Percentiles rank a stretch among this genome's conserved stretches.
These are phyloP conservation scores for Eilema caniola DNA, from an alignment of 2,888 invertebrate genomes.

Conservation along the genomic window DNA sequence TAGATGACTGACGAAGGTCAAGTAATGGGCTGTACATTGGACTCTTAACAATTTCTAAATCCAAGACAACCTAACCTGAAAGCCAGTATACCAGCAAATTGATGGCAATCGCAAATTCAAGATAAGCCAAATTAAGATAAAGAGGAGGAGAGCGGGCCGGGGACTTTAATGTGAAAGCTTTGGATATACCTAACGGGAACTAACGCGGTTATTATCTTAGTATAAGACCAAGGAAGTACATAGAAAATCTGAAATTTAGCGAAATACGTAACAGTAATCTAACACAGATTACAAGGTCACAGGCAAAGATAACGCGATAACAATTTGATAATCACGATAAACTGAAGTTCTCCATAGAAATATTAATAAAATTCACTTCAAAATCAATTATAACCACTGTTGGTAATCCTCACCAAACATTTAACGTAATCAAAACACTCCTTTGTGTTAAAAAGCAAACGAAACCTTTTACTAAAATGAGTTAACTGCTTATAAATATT, in stretches of 20 bases:
- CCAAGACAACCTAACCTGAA: neutral
- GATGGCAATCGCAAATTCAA: no score
- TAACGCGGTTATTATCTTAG: no score
- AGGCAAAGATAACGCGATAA: constrained; percentile 65
- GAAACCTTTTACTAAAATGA: constrained; percentile 31
- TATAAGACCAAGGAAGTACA: constrained; percentile 30
- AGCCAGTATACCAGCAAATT: no score
- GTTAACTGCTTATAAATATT: constrained; percentile 15
- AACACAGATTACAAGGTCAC: constrained; percentile 63
- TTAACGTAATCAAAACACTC: constrained; percentile 51
- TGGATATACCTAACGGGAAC: neutral
- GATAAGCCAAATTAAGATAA: no score
- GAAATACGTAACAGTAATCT: constrained; percentile 39
- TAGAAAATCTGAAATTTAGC: neutral
- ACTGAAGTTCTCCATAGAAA: constrained; percentile 47
- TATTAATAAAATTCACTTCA: constrained; percentile 56
- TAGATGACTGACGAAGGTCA: neutral
- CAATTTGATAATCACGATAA: constrained; percentile 63
- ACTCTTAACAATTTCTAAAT: neutral
- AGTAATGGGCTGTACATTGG: neutral
- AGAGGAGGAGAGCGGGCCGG: no score
- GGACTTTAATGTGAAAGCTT: neutral
- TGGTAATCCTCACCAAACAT: constrained; percentile 56
- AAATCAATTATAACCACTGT: constrained; percentile 47
- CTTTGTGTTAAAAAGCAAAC: constrained; percentile 40